Evolutionary conservation across 1,140 invertebrate species (phyloP).

Genomic region (Tenebrio molitor): DNA sequence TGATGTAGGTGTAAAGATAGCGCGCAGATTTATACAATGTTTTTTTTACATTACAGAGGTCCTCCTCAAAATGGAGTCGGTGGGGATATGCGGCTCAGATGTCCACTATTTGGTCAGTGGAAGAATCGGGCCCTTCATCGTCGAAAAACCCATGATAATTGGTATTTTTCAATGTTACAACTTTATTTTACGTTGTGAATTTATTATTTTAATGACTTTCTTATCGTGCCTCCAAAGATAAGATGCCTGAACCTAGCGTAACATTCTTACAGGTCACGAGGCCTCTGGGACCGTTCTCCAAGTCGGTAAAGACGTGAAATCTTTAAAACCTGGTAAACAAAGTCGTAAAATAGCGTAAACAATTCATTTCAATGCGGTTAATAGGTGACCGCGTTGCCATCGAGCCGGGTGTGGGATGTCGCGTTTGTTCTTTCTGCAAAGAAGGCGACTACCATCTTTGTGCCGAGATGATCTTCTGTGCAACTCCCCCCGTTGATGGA

Average conservation of each 20-base stretch:
- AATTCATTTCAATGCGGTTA: not conserved
- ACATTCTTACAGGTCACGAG: slow-evolving; percentile 1
- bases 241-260: too few species aligned
- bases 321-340: slow-evolving; percentile 74
- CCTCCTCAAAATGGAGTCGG: slow-evolving; percentile 86
- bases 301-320: slow-evolving; percentile 81
- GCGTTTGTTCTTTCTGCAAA: slow-evolving; percentile 88
- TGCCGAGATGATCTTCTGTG: slow-evolving; percentile 87
- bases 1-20: too few species aligned
- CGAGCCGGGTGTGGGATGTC: slow-evolving; percentile 92
- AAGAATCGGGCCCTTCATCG: slow-evolving; percentile 85
- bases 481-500: slow-evolving; percentile 91
- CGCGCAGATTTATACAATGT: not conserved
- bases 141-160: slow-evolving; percentile 89
- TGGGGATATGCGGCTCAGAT: slow-evolving; percentile 97
- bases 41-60: slow-evolving; percentile 77
- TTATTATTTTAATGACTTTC: slow-evolving; percentile 15
- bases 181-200: too few species aligned
- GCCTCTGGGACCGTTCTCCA: slow-evolving; percentile 80
- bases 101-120: slow-evolving; percentile 92
- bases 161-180: slow-evolving; percentile 65
- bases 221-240: too few species aligned
- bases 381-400: slow-evolving; percentile 92
- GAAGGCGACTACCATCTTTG: slow-evolving; percentile 93
- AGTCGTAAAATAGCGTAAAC: not conserved